These are phyloP conservation scores for Lerema accius DNA, from an alignment of 1,140 invertebrate genomes.

Conservation along the genomic window DNA sequence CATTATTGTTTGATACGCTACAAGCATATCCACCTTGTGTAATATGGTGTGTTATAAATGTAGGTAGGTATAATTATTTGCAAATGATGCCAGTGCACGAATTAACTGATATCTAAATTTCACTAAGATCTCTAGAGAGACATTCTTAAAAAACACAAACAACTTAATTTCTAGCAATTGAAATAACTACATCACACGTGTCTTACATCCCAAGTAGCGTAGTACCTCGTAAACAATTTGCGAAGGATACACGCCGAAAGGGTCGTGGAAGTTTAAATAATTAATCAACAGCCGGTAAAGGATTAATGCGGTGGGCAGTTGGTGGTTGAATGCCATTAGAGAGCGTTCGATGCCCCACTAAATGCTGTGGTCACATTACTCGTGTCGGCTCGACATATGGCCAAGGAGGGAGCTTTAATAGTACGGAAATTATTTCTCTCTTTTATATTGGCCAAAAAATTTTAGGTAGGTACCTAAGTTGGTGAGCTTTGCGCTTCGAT, in stretches of 20 bases:
- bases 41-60: too few species aligned
- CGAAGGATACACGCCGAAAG: conserved; percentile 56
- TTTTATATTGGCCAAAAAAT: conserved; percentile 35
- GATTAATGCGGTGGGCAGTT: conserved; percentile 81
- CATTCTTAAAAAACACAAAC: neutral
- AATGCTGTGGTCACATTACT: conserved; percentile 77
- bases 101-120: too few species aligned
- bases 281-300: conserved; percentile 80
- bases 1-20: too few species aligned
- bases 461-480: too few species aligned
- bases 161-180: too few species aligned
- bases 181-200: too few species aligned
- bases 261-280: conserved; percentile 75
- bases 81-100: too few species aligned
- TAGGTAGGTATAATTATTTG: too few species aligned
- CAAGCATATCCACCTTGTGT: too few species aligned
- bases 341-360: conserved; percentile 75
- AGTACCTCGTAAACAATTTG: conserved; percentile 67
- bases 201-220: conserved; percentile 37
- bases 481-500: too few species aligned
- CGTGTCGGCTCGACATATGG: conserved; percentile 57
- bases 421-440: conserved; percentile 45
- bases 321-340: conserved; percentile 78
- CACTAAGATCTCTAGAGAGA: too few species aligned
- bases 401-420: conserved; percentile 42